These are phyloP conservation scores for Oreocharis arfaki DNA, from an alignment of 2,113 vertebrate genomes.

Conservation along the genomic window DNA sequence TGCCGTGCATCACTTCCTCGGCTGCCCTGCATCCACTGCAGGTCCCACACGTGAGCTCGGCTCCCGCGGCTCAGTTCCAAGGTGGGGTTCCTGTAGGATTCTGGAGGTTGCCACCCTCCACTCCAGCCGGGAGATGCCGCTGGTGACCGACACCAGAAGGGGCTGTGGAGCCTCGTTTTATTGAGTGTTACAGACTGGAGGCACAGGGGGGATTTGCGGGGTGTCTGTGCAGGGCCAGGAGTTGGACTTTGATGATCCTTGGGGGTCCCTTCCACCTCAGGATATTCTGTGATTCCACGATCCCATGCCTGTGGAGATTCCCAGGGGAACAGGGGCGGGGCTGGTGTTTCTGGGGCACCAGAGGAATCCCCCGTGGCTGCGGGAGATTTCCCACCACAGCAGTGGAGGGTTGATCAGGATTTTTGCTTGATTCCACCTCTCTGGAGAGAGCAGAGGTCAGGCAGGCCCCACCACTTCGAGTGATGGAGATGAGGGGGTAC, in stretches of 20 bases:
- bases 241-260: rapidly evolving
- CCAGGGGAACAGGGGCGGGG: rapidly evolving
- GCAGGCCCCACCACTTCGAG: background rate
- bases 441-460: background rate
- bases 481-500: background rate
- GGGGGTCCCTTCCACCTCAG: background rate
- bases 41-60: background rate
- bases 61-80: rapidly evolving
- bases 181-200: background rate
- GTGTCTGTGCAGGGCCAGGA: rapidly evolving
- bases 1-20: constrained; percentile 3
- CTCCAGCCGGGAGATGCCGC: background rate
- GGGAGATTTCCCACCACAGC: background rate
- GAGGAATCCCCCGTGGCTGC: background rate
- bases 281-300: background rate
- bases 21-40: background rate
- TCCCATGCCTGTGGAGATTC: background rate
- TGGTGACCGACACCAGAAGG: background rate
- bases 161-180: rapidly evolving
- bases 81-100: background rate
- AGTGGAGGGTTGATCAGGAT: rapidly evolving
- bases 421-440: background rate
- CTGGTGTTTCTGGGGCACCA: background rate
- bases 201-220: background rate
- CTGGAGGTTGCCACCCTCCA: background rate